phyloP scores from a whole-genome alignment of 2,888 invertebrate species.

The Rotaria macrura region DNA sequence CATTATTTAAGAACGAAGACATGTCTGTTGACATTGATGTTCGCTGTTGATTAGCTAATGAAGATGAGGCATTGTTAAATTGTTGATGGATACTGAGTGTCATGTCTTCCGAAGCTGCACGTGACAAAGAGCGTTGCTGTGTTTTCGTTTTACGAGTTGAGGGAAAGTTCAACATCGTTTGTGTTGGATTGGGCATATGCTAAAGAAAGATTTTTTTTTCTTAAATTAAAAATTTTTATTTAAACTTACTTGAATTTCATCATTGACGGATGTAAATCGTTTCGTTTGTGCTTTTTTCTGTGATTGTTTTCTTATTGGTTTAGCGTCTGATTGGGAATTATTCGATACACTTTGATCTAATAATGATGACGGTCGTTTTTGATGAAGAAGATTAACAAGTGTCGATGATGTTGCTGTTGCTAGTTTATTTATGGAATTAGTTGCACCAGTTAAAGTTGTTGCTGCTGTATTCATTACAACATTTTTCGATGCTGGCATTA shows the following conservation, averaged over 20 bases:
- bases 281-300: neutral
- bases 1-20: neutral
- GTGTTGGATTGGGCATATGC: neutral
- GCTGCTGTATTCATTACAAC: neutral
- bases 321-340: neutral
- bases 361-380: neutral
- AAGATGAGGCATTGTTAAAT: neutral
- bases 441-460: neutral
- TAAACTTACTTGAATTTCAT: neutral
- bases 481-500: neutral
- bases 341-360: neutral
- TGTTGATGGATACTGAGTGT: neutral
- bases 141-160: neutral
- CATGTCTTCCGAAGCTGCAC: neutral
- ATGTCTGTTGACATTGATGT: neutral
- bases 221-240: neutral
- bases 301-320: neutral
- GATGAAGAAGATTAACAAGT: conserved; percentile 6
- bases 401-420: neutral
- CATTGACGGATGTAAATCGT: neutral
- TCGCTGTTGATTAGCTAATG: neutral
- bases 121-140: neutral
- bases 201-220: neutral
- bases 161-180: neutral
- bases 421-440: neutral